Base-by-base conservation (phyloP, 1,140 invertebrate species). In the Ditylenchus dipsaci region DNA sequence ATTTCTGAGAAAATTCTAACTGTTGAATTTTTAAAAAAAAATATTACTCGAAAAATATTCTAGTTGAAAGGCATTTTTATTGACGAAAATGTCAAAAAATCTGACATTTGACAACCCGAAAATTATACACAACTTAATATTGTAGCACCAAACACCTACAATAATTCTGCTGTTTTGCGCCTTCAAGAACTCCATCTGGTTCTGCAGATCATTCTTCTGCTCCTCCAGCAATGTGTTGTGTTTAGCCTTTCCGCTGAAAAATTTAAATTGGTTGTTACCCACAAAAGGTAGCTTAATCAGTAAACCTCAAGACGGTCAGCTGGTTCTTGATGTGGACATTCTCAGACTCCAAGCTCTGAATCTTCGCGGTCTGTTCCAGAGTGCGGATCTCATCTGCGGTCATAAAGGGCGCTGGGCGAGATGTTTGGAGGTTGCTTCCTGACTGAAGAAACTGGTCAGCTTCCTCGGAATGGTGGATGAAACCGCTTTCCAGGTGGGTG, bases 241-340 rank as follows among this genome's bases (percentile, higher is more conserved):
- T 38, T 53, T 70, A 11, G 68, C 67, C 1, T 58, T 53, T 27
- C 58, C 68, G 9, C 68, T 70, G 21, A 68, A 69, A 69, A 58
- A 57, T 26, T 23, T 68, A 43, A 29, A 68, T 42, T 26, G 1
- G n/a, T n/a, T n/a, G 38, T 30, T 42, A 23, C 9, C 13, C 15
- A 26, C 11, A 66, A 68, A 26, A 42, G 23, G 65, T 15, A 7
- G 26, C n/a, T n/a, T n/a, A 53, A 26, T 62, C 33, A n/a, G 58
- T 26, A 59, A 63, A 70, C 68, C 67, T 26, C 27, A 69, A 59
- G 19, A 70, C 59, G 33, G 49, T 70, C 29, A 70, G n/a, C 33
- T 70, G 68, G 23, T 69, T 62, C 23, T 53, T 42, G 68, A 68
- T 58, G n/a, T 68, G 33, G 29, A 65, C 45, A 53, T 57, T 57